Conservation (phyloP, 92 coral and sea anemone species). For the Phymanthus crucifer region DNA sequence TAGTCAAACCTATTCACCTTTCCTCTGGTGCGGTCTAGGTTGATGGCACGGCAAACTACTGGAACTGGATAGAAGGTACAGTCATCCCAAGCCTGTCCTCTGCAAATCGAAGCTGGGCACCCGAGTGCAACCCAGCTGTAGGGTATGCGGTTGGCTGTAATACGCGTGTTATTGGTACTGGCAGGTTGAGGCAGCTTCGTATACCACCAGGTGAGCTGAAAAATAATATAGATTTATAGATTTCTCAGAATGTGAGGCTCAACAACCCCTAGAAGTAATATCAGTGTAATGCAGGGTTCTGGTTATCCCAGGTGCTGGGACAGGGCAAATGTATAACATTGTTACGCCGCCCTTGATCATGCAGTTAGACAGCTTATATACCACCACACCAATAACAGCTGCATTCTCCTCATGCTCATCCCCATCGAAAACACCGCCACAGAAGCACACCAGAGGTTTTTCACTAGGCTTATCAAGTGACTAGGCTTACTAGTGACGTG, state of each 20-base stretch:
- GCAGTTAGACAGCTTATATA: too few species aligned
- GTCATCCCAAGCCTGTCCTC: constrained; percentile 74
- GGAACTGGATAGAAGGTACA: constrained; percentile 75
- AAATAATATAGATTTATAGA: neutral
- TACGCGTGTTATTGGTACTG: constrained; percentile 83
- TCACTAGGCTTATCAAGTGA: too few species aligned
- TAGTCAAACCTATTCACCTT: neutral
- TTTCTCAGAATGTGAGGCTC: too few species aligned
- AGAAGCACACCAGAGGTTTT: too few species aligned
- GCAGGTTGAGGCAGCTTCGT: constrained; percentile 83
- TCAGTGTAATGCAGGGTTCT: too few species aligned
- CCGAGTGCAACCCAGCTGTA: constrained; percentile 60
- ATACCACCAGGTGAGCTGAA: constrained; percentile 60
- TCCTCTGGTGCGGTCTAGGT: constrained; percentile 19
- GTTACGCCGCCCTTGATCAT: too few species aligned
- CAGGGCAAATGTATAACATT: too few species aligned
- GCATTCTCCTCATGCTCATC: too few species aligned
- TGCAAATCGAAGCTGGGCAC: constrained; percentile 64
- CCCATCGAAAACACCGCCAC: too few species aligned
- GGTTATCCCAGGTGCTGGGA: too few species aligned
- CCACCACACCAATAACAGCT: too few species aligned
- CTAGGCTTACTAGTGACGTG: neutral
- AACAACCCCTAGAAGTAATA: too few species aligned
- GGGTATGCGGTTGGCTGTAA: constrained; percentile 73
- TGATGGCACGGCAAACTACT: constrained; percentile 59